Base-by-base conservation (phyloP, 2,888 invertebrate species). In the Nomada ruficornis region DNA sequence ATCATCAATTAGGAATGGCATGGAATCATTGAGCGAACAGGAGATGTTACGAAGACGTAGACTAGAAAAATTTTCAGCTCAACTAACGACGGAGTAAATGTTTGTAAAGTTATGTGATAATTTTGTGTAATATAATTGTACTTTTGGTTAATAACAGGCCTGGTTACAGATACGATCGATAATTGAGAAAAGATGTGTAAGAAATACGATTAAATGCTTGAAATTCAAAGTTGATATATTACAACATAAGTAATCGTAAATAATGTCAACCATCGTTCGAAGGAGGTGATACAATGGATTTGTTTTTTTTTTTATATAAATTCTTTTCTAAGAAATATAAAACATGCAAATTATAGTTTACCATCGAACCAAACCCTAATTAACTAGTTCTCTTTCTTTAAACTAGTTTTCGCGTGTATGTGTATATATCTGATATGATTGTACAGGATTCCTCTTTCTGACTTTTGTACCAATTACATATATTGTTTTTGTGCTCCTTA, bases 21-120 rank as follows among this genome's bases (percentile, higher is more conserved):
- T 94, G 80, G 94, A 95, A 23, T 95, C 95, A 80, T 95, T 96
- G 52, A 96, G 96, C 90, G 97, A 97, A 92, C 94, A 94, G 80
- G 94, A 94, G 78, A 93, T 93, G 84, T 86, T 97, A 76, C 95
- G 97, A 93, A 96, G 96, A 94, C 95, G 97, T 92, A 95, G 97
- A 94, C 95, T 97, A 93, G 96, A 96, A 94, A 97, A 96, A 94
- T 97, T 97, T 85, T 89, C 91, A 64, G 79, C 89, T 54, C 90
- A 88, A 77, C 72, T 86, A 81, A 60, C 83, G 42, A 81, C 89
- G 18, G 87, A 91, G 77, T 90, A 88, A 89, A 82, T 55, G 63
- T 79, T 75, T 20, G 29, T 70, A 72, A 83, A 83, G 73, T 80
- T 83, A 75, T 77, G 79, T 85, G 83, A 89, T 83, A 85, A 87